Conservation (phyloP, 2,113 vertebrate species). For the Caloenas nicobarica region DNA sequence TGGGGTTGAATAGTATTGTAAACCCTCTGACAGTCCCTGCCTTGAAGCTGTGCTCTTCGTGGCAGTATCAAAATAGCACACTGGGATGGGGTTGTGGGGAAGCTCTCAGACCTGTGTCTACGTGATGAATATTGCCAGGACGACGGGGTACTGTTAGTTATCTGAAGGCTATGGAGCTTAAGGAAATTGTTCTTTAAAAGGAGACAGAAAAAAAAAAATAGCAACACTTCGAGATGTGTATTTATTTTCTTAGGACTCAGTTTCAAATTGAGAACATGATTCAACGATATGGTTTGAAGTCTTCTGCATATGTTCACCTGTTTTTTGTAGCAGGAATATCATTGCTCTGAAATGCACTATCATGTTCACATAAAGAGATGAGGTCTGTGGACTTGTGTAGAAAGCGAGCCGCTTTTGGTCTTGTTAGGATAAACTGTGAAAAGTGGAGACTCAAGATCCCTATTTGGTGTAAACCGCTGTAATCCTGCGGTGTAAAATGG, state of each 20-base stretch:
- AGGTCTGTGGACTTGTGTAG: rapidly evolving
- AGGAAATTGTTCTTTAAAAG: background rate
- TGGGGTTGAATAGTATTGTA: background rate
- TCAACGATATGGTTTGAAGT: background rate
- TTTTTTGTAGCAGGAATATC: background rate
- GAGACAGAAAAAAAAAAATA: background rate
- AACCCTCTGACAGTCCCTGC: background rate
- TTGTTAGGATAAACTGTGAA: background rate
- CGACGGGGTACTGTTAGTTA: background rate
- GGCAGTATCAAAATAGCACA: background rate
- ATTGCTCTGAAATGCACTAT: background rate
- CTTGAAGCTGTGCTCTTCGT: background rate
- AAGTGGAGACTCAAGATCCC: background rate
- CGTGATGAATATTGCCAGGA: background rate
- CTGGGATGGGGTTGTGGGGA: background rate
- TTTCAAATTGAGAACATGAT: background rate
- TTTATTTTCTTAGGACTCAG: background rate
- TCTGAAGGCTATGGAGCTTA: background rate
- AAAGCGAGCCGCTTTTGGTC: background rate
- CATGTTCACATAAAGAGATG: background rate
- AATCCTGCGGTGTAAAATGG: background rate
- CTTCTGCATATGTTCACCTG: background rate
- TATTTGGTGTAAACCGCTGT: background rate
- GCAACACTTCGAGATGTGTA: background rate
- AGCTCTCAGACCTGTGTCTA: background rate